phyloP scores from a whole-genome alignment of 2,113 vertebrate genomes.

The Saguinus midas region DNA sequence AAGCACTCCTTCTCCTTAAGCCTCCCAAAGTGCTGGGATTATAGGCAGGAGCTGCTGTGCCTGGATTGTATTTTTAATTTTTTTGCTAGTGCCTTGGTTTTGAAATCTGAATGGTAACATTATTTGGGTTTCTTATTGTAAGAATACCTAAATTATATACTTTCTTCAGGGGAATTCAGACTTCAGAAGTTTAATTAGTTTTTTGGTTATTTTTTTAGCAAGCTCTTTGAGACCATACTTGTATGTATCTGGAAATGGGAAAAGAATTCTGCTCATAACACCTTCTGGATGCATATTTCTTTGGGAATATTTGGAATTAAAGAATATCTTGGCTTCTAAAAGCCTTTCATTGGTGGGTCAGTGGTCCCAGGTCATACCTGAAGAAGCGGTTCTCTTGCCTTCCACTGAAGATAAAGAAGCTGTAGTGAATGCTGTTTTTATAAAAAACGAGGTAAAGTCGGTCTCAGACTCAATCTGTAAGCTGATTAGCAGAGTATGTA shows the following conservation, averaged over 20 bases:
- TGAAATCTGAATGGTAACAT: not conserved
- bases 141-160: not conserved
- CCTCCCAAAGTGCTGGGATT: too few species aligned
- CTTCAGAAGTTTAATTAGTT: not conserved
- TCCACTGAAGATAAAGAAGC: constrained; percentile 90
- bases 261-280: constrained; percentile 84
- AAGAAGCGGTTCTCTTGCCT: constrained; percentile 85
- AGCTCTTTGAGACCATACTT: constrained; percentile 82
- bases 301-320: constrained; percentile 89
- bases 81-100: constrained; percentile 6
- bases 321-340: constrained; percentile 74
- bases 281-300: constrained; percentile 87
- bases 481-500: not conserved
- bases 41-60: too few species aligned
- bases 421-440: constrained; percentile 86
- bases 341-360: constrained; percentile 81
- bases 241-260: constrained; percentile 90
- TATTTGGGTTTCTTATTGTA: not conserved
- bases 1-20: too few species aligned
- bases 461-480: not conserved
- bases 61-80: not conserved
- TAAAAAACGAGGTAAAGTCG: constrained; percentile 89
- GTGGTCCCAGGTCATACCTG: constrained; percentile 88
- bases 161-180: not conserved
- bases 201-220: constrained; percentile 73